These are phyloP conservation scores for Sipha maydis DNA, from an alignment of 2,888 invertebrate genomes.

Conservation along the genomic window DNA sequence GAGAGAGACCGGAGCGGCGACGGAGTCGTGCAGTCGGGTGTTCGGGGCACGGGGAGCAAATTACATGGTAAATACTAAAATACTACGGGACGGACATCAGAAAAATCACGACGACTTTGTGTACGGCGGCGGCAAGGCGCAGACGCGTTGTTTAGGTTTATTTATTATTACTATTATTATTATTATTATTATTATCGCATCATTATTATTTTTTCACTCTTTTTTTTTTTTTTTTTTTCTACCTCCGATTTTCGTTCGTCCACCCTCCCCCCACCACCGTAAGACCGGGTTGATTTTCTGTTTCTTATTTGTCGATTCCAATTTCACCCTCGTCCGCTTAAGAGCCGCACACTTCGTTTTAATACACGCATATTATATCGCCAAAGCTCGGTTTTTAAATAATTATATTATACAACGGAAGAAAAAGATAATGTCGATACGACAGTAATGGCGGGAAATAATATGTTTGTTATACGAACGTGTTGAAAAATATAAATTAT, in stretches of 20 bases:
- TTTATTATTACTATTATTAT: neutral
- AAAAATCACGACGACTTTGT: conserved; percentile 31
- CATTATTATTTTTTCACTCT: neutral
- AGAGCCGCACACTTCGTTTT: no score
- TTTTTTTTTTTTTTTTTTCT: neutral
- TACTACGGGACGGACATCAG: neutral
- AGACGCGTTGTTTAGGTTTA: neutral
- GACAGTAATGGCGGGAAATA: no score
- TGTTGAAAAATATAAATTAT: no score
- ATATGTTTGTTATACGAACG: no score
- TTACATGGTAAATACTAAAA: conserved; percentile 19
- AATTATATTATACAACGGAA: no score
- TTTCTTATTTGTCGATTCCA: neutral
- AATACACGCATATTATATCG: no score
- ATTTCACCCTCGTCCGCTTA: neutral
- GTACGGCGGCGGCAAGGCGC: neutral
- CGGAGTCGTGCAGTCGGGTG: neutral
- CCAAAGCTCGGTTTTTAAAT: no score
- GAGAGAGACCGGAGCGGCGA: neutral
- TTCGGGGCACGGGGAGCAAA: conserved; percentile 7
- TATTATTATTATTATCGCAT: neutral
- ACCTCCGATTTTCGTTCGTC: neutral
- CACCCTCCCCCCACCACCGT: no score
- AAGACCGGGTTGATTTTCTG: neutral
- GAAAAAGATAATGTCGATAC: no score